Evolutionary conservation across 2,888 invertebrate genomes (phyloP), one percentile per base, ranked within the genome.

Genomic region (Cacoxenus indagator): DNA sequence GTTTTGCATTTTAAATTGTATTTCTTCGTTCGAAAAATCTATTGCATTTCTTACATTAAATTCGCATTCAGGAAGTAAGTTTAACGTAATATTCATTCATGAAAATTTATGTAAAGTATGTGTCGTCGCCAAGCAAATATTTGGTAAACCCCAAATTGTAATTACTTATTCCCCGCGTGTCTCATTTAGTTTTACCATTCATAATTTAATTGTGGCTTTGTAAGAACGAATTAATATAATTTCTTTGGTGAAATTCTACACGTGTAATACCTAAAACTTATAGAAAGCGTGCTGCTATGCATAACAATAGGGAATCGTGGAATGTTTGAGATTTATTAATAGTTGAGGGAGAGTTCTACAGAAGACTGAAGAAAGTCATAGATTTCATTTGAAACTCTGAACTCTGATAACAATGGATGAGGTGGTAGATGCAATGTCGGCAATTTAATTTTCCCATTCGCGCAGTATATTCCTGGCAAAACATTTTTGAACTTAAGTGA

Each of bases 61-160:
- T 26, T 29, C 4, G 17, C 3, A 26, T 51, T n/a, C 22, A 27
- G 29, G 26, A 27, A 27, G 29, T 55, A 24, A 1, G 29, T 11
- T 24, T 5, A 17, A 9, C 61, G n/a, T 4, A 26, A 22, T 17
- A 37, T 37, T 61, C 43, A 61, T 61, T 61, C 61, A 61, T 61
- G 37, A 61, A 61, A 61, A 61, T 37, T 37, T 37, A 37, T 37
- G 37, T 37, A 37, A 37, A 14, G 8, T 37, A 2, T 37, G 37
- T 14, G 37, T 37, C 14, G 37, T 37, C 14, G 14, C 14, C 37
- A 37, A 37, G 37, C 37, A 37, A 37, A 37, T 4, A 37, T 37
- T 37, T 57, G 31, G 59, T n/a, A 61, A 61, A 61, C 22, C 59
- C 59, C 37, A 61, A 61, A 61, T 37, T n/a, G n/a, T 29, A 6